phyloP scores from a whole-genome alignment of 2,113 vertebrate species.

The Sorex araneus region DNA sequence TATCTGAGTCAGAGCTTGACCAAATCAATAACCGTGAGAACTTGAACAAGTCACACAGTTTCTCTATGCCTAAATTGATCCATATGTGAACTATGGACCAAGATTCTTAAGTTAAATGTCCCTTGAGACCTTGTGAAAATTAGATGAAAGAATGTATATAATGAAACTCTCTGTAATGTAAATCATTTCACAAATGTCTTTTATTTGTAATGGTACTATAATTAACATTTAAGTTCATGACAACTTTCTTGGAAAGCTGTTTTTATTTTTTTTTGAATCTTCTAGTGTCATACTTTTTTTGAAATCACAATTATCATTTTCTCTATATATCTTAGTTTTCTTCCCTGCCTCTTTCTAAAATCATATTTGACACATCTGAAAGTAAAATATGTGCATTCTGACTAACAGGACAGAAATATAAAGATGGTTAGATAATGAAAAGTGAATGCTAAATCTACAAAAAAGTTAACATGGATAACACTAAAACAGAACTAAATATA shows the following conservation, averaged over 20 bases:
- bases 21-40: constrained; percentile 13
- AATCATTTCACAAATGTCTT: constrained; percentile 2
- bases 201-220: background rate
- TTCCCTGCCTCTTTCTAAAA: constrained; percentile 41
- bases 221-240: constrained; percentile 24
- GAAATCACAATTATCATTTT: background rate
- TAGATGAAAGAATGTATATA: background rate
- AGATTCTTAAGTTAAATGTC: background rate
- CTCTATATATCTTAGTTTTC: background rate
- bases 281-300: background rate
- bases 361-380: background rate
- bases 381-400: background rate
- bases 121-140: background rate
- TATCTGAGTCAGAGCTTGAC: constrained; percentile 38
- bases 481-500: background rate
- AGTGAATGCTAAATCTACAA: background rate
- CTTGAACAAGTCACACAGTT: background rate
- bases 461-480: background rate
- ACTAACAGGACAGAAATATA: constrained; percentile 27
- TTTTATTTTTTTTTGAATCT: background rate
- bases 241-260: background rate
- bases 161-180: background rate
- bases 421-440: constrained; percentile 1
- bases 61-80: background rate
- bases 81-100: background rate